phyloP scores from a whole-genome alignment of 2,888 invertebrate genomes.

The Andrena bicolor region DNA sequence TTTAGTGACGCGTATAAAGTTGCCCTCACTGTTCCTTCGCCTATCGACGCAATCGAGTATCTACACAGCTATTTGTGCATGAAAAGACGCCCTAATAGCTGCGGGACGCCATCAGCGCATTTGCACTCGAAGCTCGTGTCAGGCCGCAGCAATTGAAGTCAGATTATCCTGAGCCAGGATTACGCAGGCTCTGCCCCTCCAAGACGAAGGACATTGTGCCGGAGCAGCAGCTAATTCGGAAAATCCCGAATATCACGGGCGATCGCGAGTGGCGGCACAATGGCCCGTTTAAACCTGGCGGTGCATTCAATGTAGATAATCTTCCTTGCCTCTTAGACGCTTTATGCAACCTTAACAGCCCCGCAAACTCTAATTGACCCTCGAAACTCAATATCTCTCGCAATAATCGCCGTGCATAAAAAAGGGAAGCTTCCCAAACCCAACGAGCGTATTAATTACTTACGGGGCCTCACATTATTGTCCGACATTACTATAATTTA shows the following conservation, averaged over 20 bases:
- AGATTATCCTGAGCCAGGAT: slow-evolving; percentile 81
- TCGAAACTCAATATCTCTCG: background rate
- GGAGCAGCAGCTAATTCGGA: slow-evolving; percentile 74
- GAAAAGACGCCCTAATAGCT: slow-evolving; percentile 4
- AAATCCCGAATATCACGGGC: slow-evolving; percentile 56
- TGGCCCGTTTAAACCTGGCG: slow-evolving; percentile 35
- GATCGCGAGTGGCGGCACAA: slow-evolving; percentile 27
- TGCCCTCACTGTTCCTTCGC: background rate
- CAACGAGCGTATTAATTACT: too few species aligned
- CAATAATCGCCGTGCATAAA: too few species aligned
- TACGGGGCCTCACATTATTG: too few species aligned
- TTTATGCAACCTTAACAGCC: slow-evolving; percentile 3
- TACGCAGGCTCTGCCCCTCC: slow-evolving; percentile 63
- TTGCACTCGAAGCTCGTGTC: slow-evolving; percentile 76
- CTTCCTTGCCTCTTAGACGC: background rate
- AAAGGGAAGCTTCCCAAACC: too few species aligned
- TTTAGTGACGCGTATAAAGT: too few species aligned
- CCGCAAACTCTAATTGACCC: background rate
- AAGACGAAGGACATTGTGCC: slow-evolving; percentile 64
- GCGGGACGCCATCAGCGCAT: slow-evolving; percentile 72
- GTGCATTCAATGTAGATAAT: slow-evolving; percentile 19
- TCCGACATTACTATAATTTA: too few species aligned
- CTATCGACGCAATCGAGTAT: slow-evolving; percentile 5
- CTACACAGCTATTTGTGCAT: background rate
- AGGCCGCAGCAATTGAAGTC: slow-evolving; percentile 75